Evolutionary conservation across 2,888 invertebrate species (phyloP), one percentile per base, ranked within the genome.

Genomic region (Polietes domitor): DNA sequence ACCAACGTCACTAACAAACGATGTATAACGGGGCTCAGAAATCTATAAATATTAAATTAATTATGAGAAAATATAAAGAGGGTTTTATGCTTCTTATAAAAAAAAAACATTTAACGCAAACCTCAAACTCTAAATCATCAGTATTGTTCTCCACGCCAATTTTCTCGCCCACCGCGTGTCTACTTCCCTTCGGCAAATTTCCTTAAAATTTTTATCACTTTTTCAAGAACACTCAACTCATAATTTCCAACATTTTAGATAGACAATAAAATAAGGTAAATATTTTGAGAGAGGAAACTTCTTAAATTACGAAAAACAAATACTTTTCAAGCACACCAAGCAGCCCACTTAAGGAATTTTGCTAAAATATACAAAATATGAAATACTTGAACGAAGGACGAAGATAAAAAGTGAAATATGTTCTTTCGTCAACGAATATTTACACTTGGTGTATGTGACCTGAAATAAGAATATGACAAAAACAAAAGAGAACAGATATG

Each of bases 281-380:
- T 55, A 24, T 58, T 58, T 26, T 24, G 58, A 21, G 0, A 21
- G 0, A 9, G 28, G 28, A 28, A 61, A 61, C 32, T 28, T 61
- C 17, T 61, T n/a, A 28, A 61, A 61, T 61, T 61, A 19, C 61
- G 15, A 61, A n/a, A 61, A 61, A 61, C 28, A 61, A 61, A 61
- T 28, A 61, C n/a, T 24, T n/a, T n/a, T 32, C 28, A 61, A 47
- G 2, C 47, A 61, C 15, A 61, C 28, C n/a, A n/a, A n/a, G 3
- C 61, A 28, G 10, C 21, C 47, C 12, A 55, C 5, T 21, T 21
- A 21, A 12, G 7, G 19, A 55, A 21, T 55, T 9, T 21, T 21
- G 9, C 21, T 19, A 21, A 5, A n/a, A n/a, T n/a, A n/a, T n/a
- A n/a, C n/a, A n/a, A n/a, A n/a, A n/a, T n/a, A n/a, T n/a, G n/a